phyloP scores from a whole-genome alignment of 1,140 invertebrate genomes.

The Mya arenaria region DNA sequence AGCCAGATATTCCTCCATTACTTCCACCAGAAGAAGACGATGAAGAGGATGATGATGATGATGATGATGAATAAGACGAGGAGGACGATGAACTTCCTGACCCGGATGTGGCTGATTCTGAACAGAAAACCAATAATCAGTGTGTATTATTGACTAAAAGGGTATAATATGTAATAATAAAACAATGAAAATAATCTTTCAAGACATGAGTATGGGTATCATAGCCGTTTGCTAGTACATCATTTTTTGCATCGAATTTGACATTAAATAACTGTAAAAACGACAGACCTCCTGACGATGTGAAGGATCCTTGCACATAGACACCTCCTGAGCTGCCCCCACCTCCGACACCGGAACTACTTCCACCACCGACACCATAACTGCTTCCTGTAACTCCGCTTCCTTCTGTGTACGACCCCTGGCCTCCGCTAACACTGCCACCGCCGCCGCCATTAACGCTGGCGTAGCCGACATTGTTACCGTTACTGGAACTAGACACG shows the following conservation, averaged over 20 bases:
- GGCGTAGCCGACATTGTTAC: not conserved
- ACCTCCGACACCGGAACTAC: not conserved
- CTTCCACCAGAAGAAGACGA: not conserved
- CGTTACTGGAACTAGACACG: not conserved
- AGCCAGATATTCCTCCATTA: not conserved
- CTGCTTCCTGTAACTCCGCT: not conserved
- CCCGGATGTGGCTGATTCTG: not conserved
- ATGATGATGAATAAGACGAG: constrained; percentile 16
- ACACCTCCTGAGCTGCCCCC: no score
- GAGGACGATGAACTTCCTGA: not conserved
- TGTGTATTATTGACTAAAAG: not conserved
- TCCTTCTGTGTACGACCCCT: no score
- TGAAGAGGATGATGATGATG: not conserved
- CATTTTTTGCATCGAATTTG: not conserved
- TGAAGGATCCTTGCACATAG: not conserved
- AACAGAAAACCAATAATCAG: not conserved
- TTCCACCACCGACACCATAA: not conserved
- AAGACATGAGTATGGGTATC: no score
- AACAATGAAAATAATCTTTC: no score
- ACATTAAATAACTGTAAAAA: not conserved
- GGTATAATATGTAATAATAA: no score
- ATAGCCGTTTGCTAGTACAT: not conserved
- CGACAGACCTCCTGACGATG: not conserved
- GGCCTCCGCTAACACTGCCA: no score
- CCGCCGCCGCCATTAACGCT: no score